Base-by-base conservation (phyloP, 1,140 invertebrate species). In the Bombus confusus region DNA sequence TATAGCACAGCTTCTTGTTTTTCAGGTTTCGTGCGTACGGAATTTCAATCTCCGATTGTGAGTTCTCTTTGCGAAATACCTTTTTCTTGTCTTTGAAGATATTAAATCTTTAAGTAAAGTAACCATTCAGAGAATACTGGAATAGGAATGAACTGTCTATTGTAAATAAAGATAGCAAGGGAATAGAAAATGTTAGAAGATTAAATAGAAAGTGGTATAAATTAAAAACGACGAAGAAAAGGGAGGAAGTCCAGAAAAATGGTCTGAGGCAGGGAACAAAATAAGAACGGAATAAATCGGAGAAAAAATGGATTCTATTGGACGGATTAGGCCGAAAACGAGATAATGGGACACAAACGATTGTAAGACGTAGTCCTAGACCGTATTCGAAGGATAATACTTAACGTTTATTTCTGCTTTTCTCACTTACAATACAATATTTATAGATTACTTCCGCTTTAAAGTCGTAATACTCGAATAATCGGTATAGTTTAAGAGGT, bases 361-460 rank as follows among this genome's bases (percentile, higher is more conserved):
- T 43, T 25, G 62, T 82, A 31, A 72, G 2, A 76, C 34, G 47
- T 28, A 66, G 37, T 25, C 39, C 69, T 57, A 64, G 15, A 3
- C 76, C 2, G 18, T 18, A 66, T 88, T 93, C 83, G 72, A 91
- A 93, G 92, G 92, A 92, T 93, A 91, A 93, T 93, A 87, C 89
- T 94, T 93, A 92, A 86, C 87, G 79, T 94, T 93, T 94, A 93
- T 94, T 94, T 88, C 90, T 66, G 31, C 79, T 87, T 93, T 88
- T 92, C 79, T 91, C 87, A 92, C 89, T 93, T 93, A 94, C 91
- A 90, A 79, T 93, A 93, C 91, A 94, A 93, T 94, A 94, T 93
- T 93, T 93, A 94, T 93, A 94, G 87, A 80, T 92, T 94, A 93
- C 82, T 92, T 93, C 82, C 87, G 86, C 83, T 90, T 86, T 66